Percentiles rank a stretch among this genome's conserved stretches.
phyloP scores from a whole-genome alignment of 2,888 invertebrate species.

The Apoda limacodes region DNA sequence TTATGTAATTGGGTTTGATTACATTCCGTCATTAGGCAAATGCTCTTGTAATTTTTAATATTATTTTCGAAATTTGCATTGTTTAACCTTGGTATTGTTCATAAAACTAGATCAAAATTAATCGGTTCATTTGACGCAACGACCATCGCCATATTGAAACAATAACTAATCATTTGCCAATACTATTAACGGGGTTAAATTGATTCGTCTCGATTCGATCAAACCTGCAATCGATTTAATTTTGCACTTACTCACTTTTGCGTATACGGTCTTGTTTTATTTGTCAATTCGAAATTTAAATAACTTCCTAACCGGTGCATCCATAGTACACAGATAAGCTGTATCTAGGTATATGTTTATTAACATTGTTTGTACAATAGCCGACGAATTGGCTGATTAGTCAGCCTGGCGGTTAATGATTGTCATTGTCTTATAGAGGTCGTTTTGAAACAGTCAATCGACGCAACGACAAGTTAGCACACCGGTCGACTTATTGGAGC shows the following conservation, averaged over 20 bases:
- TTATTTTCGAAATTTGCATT: no score
- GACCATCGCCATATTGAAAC: constrained; percentile 42
- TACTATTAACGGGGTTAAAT: constrained; percentile 47
- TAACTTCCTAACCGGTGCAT: no score
- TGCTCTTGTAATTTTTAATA: no score
- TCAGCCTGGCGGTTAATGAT: constrained; percentile 32
- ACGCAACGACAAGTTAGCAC: constrained; percentile 39
- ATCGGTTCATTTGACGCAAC: constrained; percentile 43
- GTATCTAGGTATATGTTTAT: constrained; percentile 31
- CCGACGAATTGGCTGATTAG: constrained; percentile 24
- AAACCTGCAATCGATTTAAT: constrained; percentile 39
- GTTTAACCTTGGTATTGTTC: no score
- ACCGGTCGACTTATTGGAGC: constrained; percentile 61
- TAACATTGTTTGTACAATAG: constrained; percentile 5
- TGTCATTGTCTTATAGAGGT: constrained; percentile 53
- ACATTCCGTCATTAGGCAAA: no score
- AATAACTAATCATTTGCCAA: constrained; percentile 38
- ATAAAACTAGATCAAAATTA: constrained; percentile 49
- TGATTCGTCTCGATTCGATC: constrained; percentile 49
- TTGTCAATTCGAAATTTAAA: no score
- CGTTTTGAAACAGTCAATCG: constrained; percentile 50
- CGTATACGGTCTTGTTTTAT: constrained; percentile 39
- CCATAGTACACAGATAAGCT: no score
- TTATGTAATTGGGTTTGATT: no score
- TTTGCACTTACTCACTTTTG: constrained; percentile 38